A percentile compares a stretch with the other conserved stretches of the same genome.
Evolutionary conservation across 2,113 vertebrate species (phyloP).

Genomic region (Limanda limanda): DNA sequence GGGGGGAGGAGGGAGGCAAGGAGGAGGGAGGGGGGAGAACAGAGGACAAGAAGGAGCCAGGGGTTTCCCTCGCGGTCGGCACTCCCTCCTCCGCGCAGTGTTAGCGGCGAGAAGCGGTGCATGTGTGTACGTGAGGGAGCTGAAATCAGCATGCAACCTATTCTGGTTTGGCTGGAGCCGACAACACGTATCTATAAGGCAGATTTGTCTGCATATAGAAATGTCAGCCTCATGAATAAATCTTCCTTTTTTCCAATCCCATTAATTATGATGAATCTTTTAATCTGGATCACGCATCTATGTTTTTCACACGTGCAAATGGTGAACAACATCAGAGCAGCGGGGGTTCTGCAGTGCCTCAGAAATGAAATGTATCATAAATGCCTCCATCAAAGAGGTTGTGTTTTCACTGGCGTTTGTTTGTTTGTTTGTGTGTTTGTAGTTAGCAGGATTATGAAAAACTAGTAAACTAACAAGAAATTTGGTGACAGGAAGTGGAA

Average conservation of each 20-base stretch:
- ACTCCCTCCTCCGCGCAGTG: slow-evolving; percentile 32
- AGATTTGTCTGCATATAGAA: not conserved
- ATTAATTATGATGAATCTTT: slow-evolving; percentile 38
- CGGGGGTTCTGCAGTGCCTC: no score
- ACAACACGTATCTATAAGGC: slow-evolving; percentile 13
- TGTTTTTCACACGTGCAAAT: no score
- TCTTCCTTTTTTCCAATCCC: not conserved
- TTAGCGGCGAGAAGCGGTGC: not conserved
- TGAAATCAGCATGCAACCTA: slow-evolving; percentile 4
- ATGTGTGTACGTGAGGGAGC: not conserved
- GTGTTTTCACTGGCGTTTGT: no score
- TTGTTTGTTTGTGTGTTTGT: no score
- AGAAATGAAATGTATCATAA: no score
- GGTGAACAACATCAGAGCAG: no score
- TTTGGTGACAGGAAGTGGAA: no score
- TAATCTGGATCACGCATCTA: not conserved
- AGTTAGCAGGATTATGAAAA: no score
- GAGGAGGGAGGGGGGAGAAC: not conserved
- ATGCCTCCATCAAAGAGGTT: no score
- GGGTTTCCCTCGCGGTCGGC: slow-evolving; percentile 63
- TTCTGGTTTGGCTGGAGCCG: slow-evolving; percentile 8
- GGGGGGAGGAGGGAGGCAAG: slow-evolving; percentile 39
- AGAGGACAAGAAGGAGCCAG: slow-evolving; percentile 44
- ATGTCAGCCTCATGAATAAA: slow-evolving; percentile 33
- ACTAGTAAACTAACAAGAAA: no score